These are phyloP conservation scores for Troides aeacus DNA, from an alignment of 2,888 invertebrate species.

Conservation along the genomic window DNA sequence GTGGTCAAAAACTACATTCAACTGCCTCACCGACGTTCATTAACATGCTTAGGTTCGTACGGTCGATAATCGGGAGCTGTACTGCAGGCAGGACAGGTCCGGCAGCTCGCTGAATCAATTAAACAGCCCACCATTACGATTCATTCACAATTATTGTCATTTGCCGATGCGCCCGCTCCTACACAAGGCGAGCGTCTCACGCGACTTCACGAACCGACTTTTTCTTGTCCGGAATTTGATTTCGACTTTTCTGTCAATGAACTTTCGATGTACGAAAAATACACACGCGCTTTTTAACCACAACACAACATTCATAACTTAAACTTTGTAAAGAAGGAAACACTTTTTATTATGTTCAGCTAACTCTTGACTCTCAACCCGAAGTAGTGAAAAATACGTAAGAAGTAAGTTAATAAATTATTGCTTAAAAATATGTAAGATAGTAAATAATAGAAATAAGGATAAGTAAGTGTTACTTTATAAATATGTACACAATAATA, in stretches of 20 bases:
- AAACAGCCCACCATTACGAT: constrained; percentile 67
- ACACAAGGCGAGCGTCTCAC: constrained; percentile 53
- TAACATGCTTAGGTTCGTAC: constrained; percentile 11
- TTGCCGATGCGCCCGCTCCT: constrained; percentile 53
- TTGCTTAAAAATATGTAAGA: too few species aligned
- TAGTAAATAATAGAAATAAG: too few species aligned
- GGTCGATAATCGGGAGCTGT: constrained; percentile 18
- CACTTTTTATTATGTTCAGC: too few species aligned
- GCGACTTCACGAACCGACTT: constrained; percentile 46
- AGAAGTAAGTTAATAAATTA: too few species aligned
- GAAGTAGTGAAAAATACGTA: too few species aligned
- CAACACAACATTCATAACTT: not conserved
- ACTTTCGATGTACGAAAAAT: constrained; percentile 27
- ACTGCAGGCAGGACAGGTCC: constrained; percentile 51
- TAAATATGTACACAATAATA: too few species aligned
- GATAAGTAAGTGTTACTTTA: too few species aligned
- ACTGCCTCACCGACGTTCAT: constrained; percentile 10
- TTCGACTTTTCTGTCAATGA: constrained; percentile 38
- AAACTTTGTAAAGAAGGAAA: too few species aligned
- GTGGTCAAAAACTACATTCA: constrained; percentile 2
- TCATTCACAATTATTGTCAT: constrained; percentile 75
- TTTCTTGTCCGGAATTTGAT: constrained; percentile 35
- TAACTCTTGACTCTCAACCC: too few species aligned
- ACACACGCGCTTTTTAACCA: not conserved
- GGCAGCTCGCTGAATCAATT: constrained; percentile 61